Evolutionary conservation across 2,113 vertebrate species (phyloP).

Genomic region (Zosterops lateralis): DNA sequence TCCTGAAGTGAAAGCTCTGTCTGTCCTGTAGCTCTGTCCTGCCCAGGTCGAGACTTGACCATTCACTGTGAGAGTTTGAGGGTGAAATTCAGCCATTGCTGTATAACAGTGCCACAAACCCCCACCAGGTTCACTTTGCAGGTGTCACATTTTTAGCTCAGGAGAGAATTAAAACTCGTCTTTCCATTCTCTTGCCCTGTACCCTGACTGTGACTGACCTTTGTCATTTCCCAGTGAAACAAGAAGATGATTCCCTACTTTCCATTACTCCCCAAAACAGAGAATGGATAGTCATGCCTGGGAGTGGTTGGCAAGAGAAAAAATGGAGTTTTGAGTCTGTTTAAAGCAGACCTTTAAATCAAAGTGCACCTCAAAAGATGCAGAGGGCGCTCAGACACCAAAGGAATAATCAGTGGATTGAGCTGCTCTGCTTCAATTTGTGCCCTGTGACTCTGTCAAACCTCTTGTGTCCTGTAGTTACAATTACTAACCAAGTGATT

Average conservation of each 20-base stretch:
- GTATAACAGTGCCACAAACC: not conserved
- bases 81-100: not conserved
- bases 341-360: not conserved
- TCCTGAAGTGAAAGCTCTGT: not conserved
- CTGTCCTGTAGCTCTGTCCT: not conserved
- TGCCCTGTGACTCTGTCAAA: not conserved
- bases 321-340: not conserved
- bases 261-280: not conserved
- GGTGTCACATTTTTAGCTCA: not conserved
- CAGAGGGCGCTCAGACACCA: slow-evolving; percentile 33
- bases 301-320: not conserved
- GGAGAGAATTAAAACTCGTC: not conserved
- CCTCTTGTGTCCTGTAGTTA: not conserved
- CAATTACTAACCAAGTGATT: not conserved
- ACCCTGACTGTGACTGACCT: not conserved
- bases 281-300: not conserved
- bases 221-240: not conserved
- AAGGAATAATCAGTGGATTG: not conserved
- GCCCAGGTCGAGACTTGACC: not conserved
- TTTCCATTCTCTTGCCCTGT: not conserved
- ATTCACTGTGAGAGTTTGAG: not conserved
- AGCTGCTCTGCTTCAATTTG: not conserved
- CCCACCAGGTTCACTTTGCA: not conserved
- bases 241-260: not conserved
- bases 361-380: not conserved